phyloP scores from a whole-genome alignment of 1,140 invertebrate genomes.

The Meteorus sp. region DNA sequence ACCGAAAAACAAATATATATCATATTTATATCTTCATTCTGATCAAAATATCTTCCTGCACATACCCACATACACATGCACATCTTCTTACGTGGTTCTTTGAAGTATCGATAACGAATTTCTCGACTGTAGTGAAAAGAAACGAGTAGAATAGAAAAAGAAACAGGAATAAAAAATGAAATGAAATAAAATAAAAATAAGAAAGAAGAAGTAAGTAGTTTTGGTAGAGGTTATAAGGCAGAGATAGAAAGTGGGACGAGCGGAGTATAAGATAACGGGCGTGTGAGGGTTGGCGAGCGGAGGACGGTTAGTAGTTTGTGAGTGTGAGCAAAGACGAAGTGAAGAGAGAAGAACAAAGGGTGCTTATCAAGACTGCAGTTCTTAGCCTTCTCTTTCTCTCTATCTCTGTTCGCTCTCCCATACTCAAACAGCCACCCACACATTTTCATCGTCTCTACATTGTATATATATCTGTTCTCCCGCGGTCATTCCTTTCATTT shows the following conservation, averaged over 20 bases:
- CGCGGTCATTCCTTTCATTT: constrained; percentile 24
- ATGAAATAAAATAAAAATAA: no score
- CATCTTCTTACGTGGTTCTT: constrained; percentile 25
- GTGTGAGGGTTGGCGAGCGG: constrained; percentile 2
- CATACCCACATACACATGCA: no score
- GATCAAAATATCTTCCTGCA: no score
- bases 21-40: no score
- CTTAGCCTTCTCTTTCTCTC: constrained; percentile 19
- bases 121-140: constrained; percentile 27
- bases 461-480: background rate
- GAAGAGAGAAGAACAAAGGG: constrained; percentile 25
- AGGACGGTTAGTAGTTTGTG: constrained; percentile 12
- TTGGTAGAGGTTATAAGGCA: constrained; percentile 25
- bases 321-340: background rate
- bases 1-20: no score
- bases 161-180: constrained; percentile 18
- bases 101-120: constrained; percentile 42
- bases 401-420: constrained; percentile 9
- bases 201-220: constrained; percentile 21
- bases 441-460: no score
- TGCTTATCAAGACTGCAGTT: constrained; percentile 32
- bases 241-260: constrained; percentile 9
- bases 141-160: constrained; percentile 11
- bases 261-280: constrained; percentile 19
- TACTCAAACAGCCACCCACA: constrained; percentile 2